Conservation (phyloP, 2,113 vertebrate genomes). For the Brienomyrus longianalis region DNA sequence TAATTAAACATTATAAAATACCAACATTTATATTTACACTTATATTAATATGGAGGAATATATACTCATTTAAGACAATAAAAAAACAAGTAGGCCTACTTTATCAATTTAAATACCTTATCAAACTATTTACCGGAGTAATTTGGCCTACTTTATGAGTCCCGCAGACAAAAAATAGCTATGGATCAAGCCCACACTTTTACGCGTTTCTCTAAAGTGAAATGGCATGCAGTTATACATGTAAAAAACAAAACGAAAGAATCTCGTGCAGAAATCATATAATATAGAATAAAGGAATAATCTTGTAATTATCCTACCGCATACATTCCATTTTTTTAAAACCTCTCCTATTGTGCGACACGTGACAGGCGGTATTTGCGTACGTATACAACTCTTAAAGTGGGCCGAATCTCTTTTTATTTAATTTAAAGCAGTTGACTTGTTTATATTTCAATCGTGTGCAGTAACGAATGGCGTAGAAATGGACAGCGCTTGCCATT, state of each 20-base stretch:
- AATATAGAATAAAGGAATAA: neutral
- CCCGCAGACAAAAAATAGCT: too few relatives aligned
- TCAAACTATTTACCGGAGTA: too few relatives aligned
- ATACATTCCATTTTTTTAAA: neutral
- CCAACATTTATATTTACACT: neutral
- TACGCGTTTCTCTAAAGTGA: neutral
- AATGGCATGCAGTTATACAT: neutral
- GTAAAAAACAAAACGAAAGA: neutral
- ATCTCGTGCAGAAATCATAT: neutral
- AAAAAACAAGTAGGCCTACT: too few relatives aligned
- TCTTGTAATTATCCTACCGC: neutral
- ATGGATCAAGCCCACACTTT: neutral
- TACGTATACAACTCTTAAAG: conserved; percentile 24
- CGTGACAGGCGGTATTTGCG: conserved; percentile 36
- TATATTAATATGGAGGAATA: too few relatives aligned
- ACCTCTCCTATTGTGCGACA: conserved; percentile 26
- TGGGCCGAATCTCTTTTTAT: neutral
- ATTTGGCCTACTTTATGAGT: neutral
- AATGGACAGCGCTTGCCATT: conserved; percentile 1
- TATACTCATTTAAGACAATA: too few relatives aligned
- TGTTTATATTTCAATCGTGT: conserved; percentile 33
- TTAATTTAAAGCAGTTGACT: conserved; percentile 23
- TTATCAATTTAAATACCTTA: too few relatives aligned
- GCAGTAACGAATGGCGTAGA: neutral
- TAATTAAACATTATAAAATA: neutral